Evolutionary conservation across 2,797 vertebrate genomes (phyloP), one percentile per base, ranked within the genome.

Genomic region (Alcedo quadribrachys): DNA sequence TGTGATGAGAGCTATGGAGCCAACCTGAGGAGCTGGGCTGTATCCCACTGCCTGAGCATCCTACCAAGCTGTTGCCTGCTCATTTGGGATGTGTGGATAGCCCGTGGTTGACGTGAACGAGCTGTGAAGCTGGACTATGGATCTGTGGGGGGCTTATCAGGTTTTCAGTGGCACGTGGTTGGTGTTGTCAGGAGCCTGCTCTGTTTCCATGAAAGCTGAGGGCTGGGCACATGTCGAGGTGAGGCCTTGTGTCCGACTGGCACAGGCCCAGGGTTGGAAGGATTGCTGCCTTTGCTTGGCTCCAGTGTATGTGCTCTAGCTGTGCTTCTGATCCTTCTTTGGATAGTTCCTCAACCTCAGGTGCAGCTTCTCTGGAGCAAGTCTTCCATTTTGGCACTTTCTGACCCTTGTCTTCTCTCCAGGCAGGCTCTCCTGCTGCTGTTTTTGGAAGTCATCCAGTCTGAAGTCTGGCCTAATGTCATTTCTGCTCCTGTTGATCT

Each of bases 121-220:
- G 53, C 43, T 54, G 63, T 63, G 51, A 48, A 78, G 16, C 30
- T 40, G 55, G 9, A 40, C 46, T 79, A 22, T 0, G 3, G 18
- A 24, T 66, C 25, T 54, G 27, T 24, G n/a, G 12, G 19, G 32
- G 11, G 14, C 30, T 75, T 83, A 62, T 40, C 62, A 62, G 46
- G 28, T 53, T 60, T 81, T 15, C 43, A 46, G 45, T 2, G 6
- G 45, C 0, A 0, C 0, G 0, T 13, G 48, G 30, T 5, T 68
- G 51, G 24, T 68, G 50, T n/a, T 69, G 17, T 62, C 4, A 1
- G 43, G 48, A 51, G 12, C 62, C 58, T 89, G 32, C 18, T 65
- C 20, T 13, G 15, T 45, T 69, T 48, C 6, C 51, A 40, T 57
- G 74, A 15, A 62, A 68, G 50, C 18, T 46, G 71, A 58, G 66